These are phyloP conservation scores for Galagoides demidoff DNA, from an alignment of 2,797 vertebrate genomes.

Conservation along the genomic window DNA sequence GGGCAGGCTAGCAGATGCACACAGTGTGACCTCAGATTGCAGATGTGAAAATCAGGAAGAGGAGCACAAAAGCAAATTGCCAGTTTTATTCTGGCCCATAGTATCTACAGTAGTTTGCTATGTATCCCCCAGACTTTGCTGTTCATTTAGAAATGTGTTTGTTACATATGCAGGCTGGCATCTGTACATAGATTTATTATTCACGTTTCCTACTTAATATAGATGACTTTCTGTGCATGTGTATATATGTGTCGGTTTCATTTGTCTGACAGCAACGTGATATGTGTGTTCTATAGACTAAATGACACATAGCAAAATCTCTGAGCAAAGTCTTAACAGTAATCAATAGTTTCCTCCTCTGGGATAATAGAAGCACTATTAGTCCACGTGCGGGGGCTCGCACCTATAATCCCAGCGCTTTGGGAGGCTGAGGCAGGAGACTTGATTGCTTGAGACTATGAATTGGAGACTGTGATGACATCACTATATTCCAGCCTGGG, in stretches of 20 bases:
- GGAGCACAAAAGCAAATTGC: background rate
- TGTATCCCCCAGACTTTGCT: background rate
- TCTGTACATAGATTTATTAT: background rate
- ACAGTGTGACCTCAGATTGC: too few relatives aligned
- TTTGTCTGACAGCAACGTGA: background rate
- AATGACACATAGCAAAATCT: background rate
- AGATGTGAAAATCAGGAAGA: background rate
- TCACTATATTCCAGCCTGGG: background rate
- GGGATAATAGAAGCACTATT: background rate
- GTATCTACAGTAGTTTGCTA: background rate
- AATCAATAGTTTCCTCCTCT: background rate
- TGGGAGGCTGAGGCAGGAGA: background rate
- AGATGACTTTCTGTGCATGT: background rate
- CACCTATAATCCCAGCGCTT: background rate
- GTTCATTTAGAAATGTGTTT: rapidly evolving
- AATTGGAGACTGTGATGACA: background rate
- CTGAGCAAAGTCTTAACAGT: background rate
- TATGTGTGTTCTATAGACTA: background rate
- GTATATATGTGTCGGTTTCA: too few relatives aligned
- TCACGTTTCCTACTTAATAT: background rate
- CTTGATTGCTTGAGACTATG: background rate
- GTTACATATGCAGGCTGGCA: too few relatives aligned
- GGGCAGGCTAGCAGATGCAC: background rate
- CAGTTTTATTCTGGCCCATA: rapidly evolving
- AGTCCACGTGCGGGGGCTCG: background rate